Evolutionary conservation across 2,113 vertebrate genomes (phyloP).

Genomic region (Ramphastos sulfuratus): DNA sequence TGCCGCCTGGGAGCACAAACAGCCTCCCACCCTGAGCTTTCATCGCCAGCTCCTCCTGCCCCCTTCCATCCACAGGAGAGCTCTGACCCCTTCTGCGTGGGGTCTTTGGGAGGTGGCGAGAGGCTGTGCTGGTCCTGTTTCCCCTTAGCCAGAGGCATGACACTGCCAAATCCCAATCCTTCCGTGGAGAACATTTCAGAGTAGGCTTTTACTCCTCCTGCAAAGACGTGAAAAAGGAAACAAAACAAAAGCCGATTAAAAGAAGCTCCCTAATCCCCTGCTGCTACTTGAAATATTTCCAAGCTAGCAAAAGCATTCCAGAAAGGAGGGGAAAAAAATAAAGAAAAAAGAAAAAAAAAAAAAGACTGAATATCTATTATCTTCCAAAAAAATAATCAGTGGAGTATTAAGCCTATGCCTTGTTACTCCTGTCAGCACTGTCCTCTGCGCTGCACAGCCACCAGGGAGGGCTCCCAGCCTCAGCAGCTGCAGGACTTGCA

Average conservation of each 20-base stretch:
- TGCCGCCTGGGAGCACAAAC: neutral
- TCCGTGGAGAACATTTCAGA: neutral
- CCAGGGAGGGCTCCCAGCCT: neutral
- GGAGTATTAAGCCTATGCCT: neutral
- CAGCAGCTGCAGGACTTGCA: neutral
- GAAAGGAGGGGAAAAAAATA: neutral
- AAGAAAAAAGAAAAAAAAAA: neutral
- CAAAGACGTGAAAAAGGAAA: neutral
- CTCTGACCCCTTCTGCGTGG: neutral
- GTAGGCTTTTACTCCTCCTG: neutral
- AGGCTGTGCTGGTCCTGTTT: neutral
- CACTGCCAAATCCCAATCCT: neutral
- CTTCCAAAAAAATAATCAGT: neutral
- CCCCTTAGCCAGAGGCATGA: neutral
- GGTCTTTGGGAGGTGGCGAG: neutral
- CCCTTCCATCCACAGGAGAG: neutral
- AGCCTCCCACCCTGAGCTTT: neutral
- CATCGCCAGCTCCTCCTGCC: neutral
- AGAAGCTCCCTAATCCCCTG: neutral
- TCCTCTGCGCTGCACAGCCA: neutral
- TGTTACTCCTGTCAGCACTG: neutral
- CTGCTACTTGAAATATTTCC: constrained; percentile 1
- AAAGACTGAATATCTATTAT: neutral
- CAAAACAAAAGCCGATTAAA: constrained; percentile 25
- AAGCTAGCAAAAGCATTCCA: neutral